These are phyloP conservation scores for Portunus trituberculatus DNA, from an alignment of 1,140 invertebrate genomes.

Conservation along the genomic window DNA sequence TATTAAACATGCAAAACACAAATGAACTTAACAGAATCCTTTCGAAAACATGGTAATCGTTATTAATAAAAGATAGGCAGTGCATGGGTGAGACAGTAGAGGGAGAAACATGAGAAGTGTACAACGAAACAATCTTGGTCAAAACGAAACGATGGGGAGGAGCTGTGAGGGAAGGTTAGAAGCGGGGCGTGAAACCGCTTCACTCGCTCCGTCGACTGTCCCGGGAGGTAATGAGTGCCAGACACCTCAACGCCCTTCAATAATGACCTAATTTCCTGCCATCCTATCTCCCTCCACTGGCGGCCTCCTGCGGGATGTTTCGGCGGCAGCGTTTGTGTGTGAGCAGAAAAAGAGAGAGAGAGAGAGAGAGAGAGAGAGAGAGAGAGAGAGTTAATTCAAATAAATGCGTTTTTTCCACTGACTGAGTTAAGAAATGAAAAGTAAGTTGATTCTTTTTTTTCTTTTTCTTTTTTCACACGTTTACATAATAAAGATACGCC, in stretches of 20 bases:
- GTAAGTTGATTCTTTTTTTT: too few relatives aligned
- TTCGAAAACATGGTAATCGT: too few relatives aligned
- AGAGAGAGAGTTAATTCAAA: neutral
- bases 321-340: too few relatives aligned
- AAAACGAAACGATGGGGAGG: neutral
- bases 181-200: neutral
- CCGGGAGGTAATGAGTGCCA: constrained; percentile 41
- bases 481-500: too few relatives aligned
- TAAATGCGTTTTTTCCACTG: too few relatives aligned
- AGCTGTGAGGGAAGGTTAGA: neutral
- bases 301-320: constrained; percentile 16
- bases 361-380: too few relatives aligned
- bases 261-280: constrained; percentile 53
- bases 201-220: constrained; percentile 30
- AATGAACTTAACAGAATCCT: too few relatives aligned
- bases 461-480: too few relatives aligned
- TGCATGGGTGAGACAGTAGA: too few relatives aligned
- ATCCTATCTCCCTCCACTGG: neutral
- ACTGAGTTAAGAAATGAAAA: too few relatives aligned
- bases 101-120: neutral
- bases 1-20: too few relatives aligned
- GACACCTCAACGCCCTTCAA: constrained; percentile 28
- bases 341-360: neutral
- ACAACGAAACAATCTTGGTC: neutral
- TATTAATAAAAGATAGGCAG: too few relatives aligned